Conservation (phyloP, 2,113 vertebrate species). For the Oxyruncus cristatus region DNA sequence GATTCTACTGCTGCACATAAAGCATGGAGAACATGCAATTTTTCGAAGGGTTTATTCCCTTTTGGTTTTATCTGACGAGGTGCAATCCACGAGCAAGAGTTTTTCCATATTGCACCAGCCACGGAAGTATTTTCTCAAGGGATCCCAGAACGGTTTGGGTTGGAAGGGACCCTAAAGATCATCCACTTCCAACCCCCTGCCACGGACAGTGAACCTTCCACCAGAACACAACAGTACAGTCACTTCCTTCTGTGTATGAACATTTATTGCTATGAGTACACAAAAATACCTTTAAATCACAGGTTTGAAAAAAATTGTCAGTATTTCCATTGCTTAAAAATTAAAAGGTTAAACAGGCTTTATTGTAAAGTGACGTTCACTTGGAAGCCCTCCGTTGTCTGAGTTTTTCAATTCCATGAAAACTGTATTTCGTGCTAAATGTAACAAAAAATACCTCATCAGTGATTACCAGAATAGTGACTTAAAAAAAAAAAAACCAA, state of each 20-base stretch:
- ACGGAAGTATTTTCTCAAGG: background rate
- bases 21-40: background rate
- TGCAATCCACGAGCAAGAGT: background rate
- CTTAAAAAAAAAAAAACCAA: background rate
- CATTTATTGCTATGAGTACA: background rate
- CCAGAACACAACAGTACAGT: background rate
- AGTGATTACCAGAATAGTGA: background rate
- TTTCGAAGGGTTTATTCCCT: background rate
- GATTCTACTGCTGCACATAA: background rate
- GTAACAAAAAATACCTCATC: background rate
- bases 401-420: background rate
- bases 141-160: background rate
- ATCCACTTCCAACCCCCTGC: background rate
- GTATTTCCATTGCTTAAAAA: background rate
- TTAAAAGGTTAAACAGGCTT: background rate
- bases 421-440: background rate
- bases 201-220: background rate
- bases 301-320: background rate
- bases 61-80: background rate
- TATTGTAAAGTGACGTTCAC: background rate
- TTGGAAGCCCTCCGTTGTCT: background rate
- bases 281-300: background rate
- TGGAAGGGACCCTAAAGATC: background rate
- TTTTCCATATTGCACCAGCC: conserved; percentile 36
- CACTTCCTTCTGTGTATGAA: background rate